These are phyloP conservation scores for Balaeniceps rex DNA, from an alignment of 2,113 vertebrate genomes.

Conservation along the genomic window DNA sequence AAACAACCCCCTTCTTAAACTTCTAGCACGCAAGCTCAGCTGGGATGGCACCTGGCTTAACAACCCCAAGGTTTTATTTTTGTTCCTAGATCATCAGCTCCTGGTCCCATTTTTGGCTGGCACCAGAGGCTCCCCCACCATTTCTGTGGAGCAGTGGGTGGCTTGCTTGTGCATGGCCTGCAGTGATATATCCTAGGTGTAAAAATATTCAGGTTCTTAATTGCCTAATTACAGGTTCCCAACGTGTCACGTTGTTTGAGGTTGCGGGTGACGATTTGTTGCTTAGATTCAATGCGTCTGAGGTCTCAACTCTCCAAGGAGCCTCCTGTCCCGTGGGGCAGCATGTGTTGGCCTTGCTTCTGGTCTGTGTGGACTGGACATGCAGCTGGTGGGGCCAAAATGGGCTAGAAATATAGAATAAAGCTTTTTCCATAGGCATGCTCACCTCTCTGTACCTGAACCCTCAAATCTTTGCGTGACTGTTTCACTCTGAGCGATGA, in stretches of 20 bases:
- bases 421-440: neutral
- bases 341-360: neutral
- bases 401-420: neutral
- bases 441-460: neutral
- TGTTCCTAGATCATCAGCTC: neutral
- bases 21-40: constrained; percentile 13
- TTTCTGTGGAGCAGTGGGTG: neutral
- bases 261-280: neutral
- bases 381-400: neutral
- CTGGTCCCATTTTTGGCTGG: neutral
- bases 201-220: neutral
- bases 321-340: neutral
- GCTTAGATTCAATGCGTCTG: neutral
- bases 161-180: neutral
- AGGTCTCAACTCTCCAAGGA: neutral
- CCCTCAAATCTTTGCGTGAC: neutral
- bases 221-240: neutral
- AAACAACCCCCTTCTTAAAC: constrained; percentile 52
- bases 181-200: neutral
- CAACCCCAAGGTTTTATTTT: neutral
- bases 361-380: neutral
- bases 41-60: neutral
- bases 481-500: neutral
- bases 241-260: neutral
- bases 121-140: accelerated